Evolutionary conservation across 2,113 vertebrate genomes (phyloP), one percentile per base, ranked within the genome.

Genomic region (Bos indicus): DNA sequence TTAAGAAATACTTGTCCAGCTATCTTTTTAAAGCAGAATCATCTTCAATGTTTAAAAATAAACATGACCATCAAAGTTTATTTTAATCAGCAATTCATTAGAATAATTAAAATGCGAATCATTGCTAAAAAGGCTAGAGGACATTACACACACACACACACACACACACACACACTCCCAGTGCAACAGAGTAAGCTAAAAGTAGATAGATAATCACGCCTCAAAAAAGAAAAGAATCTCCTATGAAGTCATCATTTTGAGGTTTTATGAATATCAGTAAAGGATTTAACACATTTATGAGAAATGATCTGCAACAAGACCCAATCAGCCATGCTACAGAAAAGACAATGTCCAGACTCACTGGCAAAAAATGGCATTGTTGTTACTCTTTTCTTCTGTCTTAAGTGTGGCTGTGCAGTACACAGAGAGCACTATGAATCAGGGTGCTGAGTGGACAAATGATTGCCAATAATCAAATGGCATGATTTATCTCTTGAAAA

Each of bases 1-100:
- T 95, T 95, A 48, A 92, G 71, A 97, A 96, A 96, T 87, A 60
- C 19, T 59, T 95, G 85, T 67, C 48, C 85, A 80, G 23, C 33
- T 88, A 87, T 62, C 77, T 94, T 97, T 97, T 89, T 84, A 97
- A 81, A 93, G 7, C 57, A 95, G 14, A 97, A 86, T 97, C 74
- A 92, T 80, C 30, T 88, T 59, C 77, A 89, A 93, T 86, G 83
- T 43, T 88, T 33, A 81, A 81, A 51, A 81, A 81, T 81, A 81
- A 81, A 85, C 40, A 78, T 52, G 46, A 67, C 71, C 78, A 59
- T 84, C 30, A 74, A 80, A 81, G 21, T 60, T 95, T 94, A 88
- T 89, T 95, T 91, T 87, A 97, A 96, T 89, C 43, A 89, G 77
- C 60, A 93, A 95, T 97, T 97, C 51, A 93, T 86, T 56, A 83